These are phyloP conservation scores for Prosopocoilus inquinatus DNA, from an alignment of 2,888 invertebrate genomes.

Conservation along the genomic window DNA sequence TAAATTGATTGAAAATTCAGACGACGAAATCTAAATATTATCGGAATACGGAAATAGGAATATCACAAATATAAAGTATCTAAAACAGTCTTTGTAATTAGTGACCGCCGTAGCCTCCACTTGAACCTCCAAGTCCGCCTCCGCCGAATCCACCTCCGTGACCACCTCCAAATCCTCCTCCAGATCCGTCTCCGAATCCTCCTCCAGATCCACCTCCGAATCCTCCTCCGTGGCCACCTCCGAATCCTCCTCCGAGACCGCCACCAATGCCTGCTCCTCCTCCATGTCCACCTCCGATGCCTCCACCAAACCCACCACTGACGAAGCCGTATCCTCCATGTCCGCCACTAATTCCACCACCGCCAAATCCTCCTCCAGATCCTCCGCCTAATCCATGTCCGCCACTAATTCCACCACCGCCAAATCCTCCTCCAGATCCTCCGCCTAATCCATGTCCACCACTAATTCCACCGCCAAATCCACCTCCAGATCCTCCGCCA, in stretches of 20 bases:
- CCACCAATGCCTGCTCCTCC: constrained; percentile 1
- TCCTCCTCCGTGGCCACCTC: constrained; percentile 7
- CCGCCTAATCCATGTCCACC: neutral
- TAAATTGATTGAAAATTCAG: neutral
- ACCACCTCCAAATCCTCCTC: neutral
- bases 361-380: neutral
- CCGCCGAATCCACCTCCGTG: neutral
- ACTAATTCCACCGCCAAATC: neutral
- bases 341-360: neutral
- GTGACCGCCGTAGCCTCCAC: neutral
- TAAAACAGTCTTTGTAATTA: neutral
- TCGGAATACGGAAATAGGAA: neutral
- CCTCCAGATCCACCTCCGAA: neutral
- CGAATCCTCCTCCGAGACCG: constrained; percentile 5
- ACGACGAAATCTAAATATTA: too few species aligned
- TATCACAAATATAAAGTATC: neutral
- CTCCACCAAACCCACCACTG: too few species aligned
- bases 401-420: neutral
- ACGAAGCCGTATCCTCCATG: too few species aligned
- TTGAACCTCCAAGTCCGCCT: neutral
- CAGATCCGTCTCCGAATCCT: neutral
- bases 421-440: neutral
- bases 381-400: neutral
- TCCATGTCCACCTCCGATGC: too few species aligned
- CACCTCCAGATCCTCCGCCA: neutral